Conservation (phyloP, 2,888 invertebrate genomes). For the Ophion slaviceki region DNA sequence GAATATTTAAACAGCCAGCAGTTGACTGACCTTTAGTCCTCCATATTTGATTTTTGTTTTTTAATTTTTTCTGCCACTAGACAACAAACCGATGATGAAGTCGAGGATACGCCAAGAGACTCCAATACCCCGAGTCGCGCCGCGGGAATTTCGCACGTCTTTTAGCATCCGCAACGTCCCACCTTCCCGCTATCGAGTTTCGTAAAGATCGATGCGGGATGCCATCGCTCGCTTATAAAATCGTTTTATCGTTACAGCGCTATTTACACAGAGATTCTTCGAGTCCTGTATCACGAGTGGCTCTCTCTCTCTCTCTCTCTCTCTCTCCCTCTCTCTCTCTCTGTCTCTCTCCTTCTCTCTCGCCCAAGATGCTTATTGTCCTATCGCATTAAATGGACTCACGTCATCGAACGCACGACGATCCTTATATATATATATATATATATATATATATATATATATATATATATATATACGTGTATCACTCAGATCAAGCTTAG, state of each 20-base stretch:
- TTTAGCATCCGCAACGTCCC: constrained; percentile 32
- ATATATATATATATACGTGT: not conserved
- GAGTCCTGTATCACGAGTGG: constrained; percentile 37
- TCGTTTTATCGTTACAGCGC: constrained; percentile 47
- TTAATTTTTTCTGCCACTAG: constrained; percentile 5
- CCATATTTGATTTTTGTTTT: constrained; percentile 1
- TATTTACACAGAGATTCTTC: constrained; percentile 24
- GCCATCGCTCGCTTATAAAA: constrained; percentile 26
- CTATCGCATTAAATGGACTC: not conserved
- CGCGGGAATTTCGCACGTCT: constrained; percentile 33
- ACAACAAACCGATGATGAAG: constrained; percentile 5
- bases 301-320: not conserved
- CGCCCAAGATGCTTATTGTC: constrained; percentile 36
- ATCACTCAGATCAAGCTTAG: not conserved
- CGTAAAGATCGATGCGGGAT: constrained; percentile 37
- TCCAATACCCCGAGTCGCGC: not conserved
- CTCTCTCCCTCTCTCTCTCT: not conserved
- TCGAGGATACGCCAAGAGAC: constrained; percentile 36
- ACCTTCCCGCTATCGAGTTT: constrained; percentile 33
- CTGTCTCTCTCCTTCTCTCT: not conserved
- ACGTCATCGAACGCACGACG: not conserved
- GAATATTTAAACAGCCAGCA: constrained; percentile 20
- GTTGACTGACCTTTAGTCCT: constrained; percentile 58
- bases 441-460: not conserved
- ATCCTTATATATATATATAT: not conserved